These are phyloP conservation scores for Pseudomugil gertrudae DNA, from an alignment of 2,797 vertebrate genomes.

Conservation along the genomic window DNA sequence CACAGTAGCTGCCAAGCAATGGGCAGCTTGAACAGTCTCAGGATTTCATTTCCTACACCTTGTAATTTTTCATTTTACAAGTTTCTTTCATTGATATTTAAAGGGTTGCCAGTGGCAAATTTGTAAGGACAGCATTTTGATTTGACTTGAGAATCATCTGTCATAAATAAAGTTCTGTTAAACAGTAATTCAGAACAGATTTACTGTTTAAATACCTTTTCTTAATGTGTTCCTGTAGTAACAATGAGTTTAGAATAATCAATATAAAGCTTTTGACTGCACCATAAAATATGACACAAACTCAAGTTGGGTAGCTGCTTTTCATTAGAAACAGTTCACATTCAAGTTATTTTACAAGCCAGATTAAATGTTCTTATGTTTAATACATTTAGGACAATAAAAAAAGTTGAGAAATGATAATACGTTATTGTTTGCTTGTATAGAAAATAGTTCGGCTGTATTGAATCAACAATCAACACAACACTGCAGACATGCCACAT, in stretches of 20 bases:
- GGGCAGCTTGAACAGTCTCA: slow-evolving; percentile 14
- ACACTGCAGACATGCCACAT: too few relatives aligned
- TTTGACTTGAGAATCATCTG: not conserved
- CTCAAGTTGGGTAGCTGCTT: too few relatives aligned
- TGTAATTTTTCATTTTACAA: not conserved
- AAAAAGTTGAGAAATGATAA: too few relatives aligned
- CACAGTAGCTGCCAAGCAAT: slow-evolving; percentile 39
- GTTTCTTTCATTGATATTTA: slow-evolving; percentile 1
- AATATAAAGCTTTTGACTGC: not conserved
- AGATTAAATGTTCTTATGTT: not conserved
- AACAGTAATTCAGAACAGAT: not conserved
- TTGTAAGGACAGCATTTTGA: not conserved
- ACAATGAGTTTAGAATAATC: not conserved
- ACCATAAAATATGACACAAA: not conserved
- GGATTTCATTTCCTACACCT: slow-evolving; percentile 25
- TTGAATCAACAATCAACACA: too few relatives aligned
- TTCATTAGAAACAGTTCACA: not conserved
- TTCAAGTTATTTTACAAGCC: not conserved
- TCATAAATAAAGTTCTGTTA: not conserved
- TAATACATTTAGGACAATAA: not conserved
- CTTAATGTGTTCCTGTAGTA: not conserved
- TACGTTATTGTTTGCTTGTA: too few relatives aligned
- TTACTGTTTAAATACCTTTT: not conserved
- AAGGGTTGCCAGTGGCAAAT: not conserved
- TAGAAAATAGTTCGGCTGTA: too few relatives aligned